Evolutionary conservation across 2,113 vertebrate species (phyloP).

Genomic region (human): GRCh38 chr1:18288501-18289000

Average conservation of each 20-base stretch:
- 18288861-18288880: not conserved
- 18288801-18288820: too few relatives aligned
- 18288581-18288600: not conserved
- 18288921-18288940: constrained; percentile 44
- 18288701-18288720: not conserved
- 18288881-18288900: not conserved
- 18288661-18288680: not conserved
- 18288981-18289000: constrained; percentile 67
- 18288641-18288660: not conserved
- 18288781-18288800: rapidly evolving
- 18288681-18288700: not conserved
- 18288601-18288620: rapidly evolving
- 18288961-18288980: constrained; percentile 68
- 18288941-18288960: not conserved
- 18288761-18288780: rapidly evolving
- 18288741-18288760: not conserved
- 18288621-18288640: not conserved
- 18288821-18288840: rapidly evolving
- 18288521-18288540: not conserved
- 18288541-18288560: not conserved
- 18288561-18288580: not conserved
- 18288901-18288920: not conserved
- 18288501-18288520: not conserved
- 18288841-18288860: not conserved
- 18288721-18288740: not conserved